Conservation (phyloP, 1,140 invertebrate genomes). For the Drosophila nebulosa region DNA sequence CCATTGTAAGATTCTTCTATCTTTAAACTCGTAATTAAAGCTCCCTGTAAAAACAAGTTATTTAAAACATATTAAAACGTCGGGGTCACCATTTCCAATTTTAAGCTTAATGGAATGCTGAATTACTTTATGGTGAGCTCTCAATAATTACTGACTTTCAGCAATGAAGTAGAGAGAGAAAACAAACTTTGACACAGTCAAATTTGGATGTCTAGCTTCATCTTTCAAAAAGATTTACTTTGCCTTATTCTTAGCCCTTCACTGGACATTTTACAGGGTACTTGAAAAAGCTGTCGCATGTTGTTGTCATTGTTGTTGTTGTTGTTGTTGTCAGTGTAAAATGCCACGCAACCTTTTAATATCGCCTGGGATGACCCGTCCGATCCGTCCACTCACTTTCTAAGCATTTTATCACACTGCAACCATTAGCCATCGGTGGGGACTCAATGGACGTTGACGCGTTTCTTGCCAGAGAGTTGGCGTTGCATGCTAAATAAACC, state of each 20-base stretch:
- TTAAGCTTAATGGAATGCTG: too few relatives aligned
- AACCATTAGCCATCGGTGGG: conserved; percentile 46
- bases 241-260: neutral
- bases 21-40: too few relatives aligned
- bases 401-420: conserved; percentile 50
- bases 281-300: neutral
- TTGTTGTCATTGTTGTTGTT: neutral
- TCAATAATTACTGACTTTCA: too few relatives aligned
- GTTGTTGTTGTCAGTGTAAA: neutral
- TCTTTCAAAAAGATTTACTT: too few relatives aligned
- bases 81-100: too few relatives aligned
- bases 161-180: too few relatives aligned
- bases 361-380: neutral
- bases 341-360: neutral
- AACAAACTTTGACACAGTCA: too few relatives aligned
- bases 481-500: conserved; percentile 53
- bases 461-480: conserved; percentile 39
- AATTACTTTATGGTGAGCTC: too few relatives aligned
- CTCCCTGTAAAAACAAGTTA: too few relatives aligned
- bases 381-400: conserved; percentile 10
- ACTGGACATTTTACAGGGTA: neutral
- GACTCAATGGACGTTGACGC: conserved; percentile 58
- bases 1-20: too few relatives aligned
- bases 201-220: too few relatives aligned
- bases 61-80: too few relatives aligned